Evolutionary conservation across 2,113 vertebrate genomes (phyloP).

Genomic region (Penelope pileata): DNA sequence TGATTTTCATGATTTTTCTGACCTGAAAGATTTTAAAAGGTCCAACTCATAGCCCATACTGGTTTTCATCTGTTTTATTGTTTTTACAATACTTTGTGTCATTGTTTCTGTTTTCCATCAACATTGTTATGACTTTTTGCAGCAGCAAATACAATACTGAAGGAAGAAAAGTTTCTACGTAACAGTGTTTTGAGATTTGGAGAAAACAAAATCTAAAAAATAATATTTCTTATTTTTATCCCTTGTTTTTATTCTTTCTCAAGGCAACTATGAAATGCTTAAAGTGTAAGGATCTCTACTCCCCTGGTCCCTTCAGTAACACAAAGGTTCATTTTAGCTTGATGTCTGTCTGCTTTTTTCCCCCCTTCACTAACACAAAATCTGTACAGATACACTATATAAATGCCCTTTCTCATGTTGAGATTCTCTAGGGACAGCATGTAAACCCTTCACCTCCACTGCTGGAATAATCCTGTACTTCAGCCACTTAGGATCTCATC

Average conservation of each 20-base stretch:
- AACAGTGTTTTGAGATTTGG: background rate
- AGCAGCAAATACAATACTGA: background rate
- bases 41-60: background rate
- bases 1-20: background rate
- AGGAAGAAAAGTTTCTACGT: background rate
- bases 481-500: background rate
- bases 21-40: background rate
- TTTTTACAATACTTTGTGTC: background rate
- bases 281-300: background rate
- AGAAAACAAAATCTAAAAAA: background rate
- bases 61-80: background rate
- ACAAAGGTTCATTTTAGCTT: background rate
- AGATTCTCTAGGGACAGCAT: background rate
- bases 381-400: accelerated
- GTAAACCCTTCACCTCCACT: background rate
- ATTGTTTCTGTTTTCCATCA: background rate
- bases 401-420: background rate
- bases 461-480: background rate
- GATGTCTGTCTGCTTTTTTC: background rate
- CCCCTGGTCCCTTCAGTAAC: background rate
- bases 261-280: background rate
- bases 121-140: background rate
- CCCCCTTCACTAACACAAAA: background rate
- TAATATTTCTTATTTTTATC: background rate
- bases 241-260: background rate